Evolutionary conservation across 2,888 invertebrate genomes (phyloP), one percentile per base, ranked within the genome.

Genomic region (Aphidius colemani): DNA sequence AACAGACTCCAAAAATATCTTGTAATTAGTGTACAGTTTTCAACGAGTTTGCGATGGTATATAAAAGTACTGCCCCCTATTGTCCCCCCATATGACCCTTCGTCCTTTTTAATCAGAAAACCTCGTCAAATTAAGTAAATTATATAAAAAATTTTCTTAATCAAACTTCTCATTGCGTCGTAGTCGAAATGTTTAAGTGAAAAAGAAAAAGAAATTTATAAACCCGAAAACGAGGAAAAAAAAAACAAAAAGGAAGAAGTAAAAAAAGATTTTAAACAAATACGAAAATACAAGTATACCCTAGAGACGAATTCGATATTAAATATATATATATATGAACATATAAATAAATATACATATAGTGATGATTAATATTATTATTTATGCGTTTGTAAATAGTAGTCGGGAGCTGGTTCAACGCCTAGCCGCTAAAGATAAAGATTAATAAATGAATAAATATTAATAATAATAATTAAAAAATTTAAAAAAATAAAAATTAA

Each of bases 381-480:
- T 81, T 81, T 82, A 82, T 81, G 80, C 78, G 78, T 81, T 80
- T 82, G 82, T 82, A 82, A 80, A 82, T 82, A 82, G 78, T 82
- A 80, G 81, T 77, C 75, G 75, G 73, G 72, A 70, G 70, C 72
- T 69, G 69, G 67, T 18, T 55, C 43, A 55, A 64, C 40, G 50
- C 53, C 64, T 59, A 64, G 59, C 44, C 55, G 46, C 4, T 30
- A 30, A 30, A 30, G 4, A 30, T 30, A 30, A 30, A 30, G 30
- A 4, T 4, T 30, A 30, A 30, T 4, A 30, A 30, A 30, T 30
- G 4, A 30, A 30, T 30, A 30, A 30, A 30, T 30, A 30, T 30
- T 30, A 30, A 30, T 30, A 3, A 30, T 30, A 30, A 30, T 30
- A 30, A 30, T 30, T 30, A 30, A 30, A 30, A 30, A 30, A 30